phyloP scores from a whole-genome alignment of 2,113 vertebrate species.

The Salvelinus sp. region DNA sequence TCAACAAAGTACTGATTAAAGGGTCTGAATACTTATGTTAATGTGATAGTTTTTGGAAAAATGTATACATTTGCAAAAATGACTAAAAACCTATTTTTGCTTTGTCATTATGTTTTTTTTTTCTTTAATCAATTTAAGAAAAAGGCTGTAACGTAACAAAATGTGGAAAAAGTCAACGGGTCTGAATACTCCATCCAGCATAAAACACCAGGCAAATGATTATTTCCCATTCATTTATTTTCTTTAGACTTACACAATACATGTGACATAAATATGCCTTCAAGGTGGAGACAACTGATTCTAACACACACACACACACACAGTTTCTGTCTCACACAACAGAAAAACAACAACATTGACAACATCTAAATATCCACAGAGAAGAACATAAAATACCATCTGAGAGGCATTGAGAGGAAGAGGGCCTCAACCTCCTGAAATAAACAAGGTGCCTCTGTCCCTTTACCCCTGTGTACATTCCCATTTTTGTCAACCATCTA shows the following conservation, averaged over 20 bases:
- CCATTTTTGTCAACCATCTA: slow-evolving; percentile 30
- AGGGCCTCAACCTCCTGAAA: slow-evolving; percentile 34
- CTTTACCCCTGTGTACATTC: slow-evolving; percentile 42
- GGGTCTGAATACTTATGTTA: too few species aligned
- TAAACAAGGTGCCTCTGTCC: slow-evolving; percentile 43
- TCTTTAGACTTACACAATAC: slow-evolving; percentile 10
- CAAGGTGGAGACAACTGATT: neutral
- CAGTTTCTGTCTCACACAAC: slow-evolving; percentile 23
- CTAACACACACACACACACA: neutral
- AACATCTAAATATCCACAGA: slow-evolving; percentile 15
- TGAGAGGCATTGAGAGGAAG: slow-evolving; percentile 51
- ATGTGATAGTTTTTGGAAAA: too few species aligned
- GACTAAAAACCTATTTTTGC: too few species aligned
- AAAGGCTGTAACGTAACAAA: too few species aligned
- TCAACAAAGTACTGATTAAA: too few species aligned
- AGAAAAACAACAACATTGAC: slow-evolving; percentile 35
- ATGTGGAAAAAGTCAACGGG: too few species aligned
- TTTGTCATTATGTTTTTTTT: too few species aligned
- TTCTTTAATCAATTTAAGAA: too few species aligned
- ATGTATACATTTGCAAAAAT: too few species aligned
- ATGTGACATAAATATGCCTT: slow-evolving; percentile 13
- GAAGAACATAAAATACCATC: slow-evolving; percentile 35
- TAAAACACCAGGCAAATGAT: neutral
- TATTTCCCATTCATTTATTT: slow-evolving; percentile 23
- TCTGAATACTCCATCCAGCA: neutral